Evolutionary conservation across 2,797 vertebrate genomes (phyloP), one percentile per base, ranked within the genome.

Genomic region (Schizopygopsis malacanthus): DNA sequence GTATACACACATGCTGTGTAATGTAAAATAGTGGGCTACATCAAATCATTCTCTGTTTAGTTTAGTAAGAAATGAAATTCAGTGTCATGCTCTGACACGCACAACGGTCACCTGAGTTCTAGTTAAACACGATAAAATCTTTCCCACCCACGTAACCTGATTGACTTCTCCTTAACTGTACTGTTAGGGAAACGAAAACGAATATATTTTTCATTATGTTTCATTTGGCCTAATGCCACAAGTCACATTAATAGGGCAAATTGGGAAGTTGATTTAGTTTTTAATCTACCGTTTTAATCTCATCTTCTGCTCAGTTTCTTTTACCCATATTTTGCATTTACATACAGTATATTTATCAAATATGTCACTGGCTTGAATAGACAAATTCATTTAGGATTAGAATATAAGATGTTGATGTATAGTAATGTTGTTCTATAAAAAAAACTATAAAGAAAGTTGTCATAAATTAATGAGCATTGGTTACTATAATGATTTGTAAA

Each of bases 71-170:
- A 78, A 54, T 15, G 2, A 16, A 43, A 69, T 84, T 33, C 33
- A 10, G 11, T 54, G 83, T 77, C 59, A 78, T 0, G 4, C n/a
- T 33, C 63, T 33, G 11, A 69, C n/a, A 4, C 2, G 1, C 54
- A 63, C 37, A 9, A 12, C 37, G 11, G 45, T 75, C 56, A 50
- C 18, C 43, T 75, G 22, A 71, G 41, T 41, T 82, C 39, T 22
- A 33, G 39, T 83, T 25, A 76, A 83, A 76, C 65, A 73, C 28
- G 22, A 13, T 11, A 11, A 79, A 85, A 63, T 75, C 37, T 20
- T 59, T 80, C 75, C 47, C 47, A 45, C n/a, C 47, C 4, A 2
- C 67, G 69, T 71, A 85, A 87, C 70, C 70, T 22, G 86, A 77
- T 28, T 20, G 9, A 43, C 45, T 47, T 45, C n/a, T 73, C 33